These are phyloP conservation scores for Australoheros scitulus DNA, from an alignment of 2,113 vertebrate species.

Conservation along the genomic window DNA sequence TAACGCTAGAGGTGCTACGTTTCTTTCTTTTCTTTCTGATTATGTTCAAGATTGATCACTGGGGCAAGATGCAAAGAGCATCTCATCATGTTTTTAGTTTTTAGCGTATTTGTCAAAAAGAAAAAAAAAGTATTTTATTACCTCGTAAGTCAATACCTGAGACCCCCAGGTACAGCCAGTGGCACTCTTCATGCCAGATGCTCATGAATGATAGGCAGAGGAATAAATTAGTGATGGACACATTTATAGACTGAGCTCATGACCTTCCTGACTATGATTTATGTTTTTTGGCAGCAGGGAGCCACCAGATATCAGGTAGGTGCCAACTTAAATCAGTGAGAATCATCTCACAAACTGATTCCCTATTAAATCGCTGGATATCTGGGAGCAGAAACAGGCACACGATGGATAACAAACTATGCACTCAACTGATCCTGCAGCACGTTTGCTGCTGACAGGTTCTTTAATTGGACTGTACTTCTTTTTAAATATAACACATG, in stretches of 20 bases:
- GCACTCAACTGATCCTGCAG: conserved; percentile 6
- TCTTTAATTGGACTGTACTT: conserved; percentile 23
- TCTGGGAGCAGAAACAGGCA: conserved; percentile 27
- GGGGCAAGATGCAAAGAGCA: neutral
- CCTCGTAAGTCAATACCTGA: conserved; percentile 48
- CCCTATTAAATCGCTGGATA: conserved; percentile 31
- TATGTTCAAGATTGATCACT: conserved; percentile 31
- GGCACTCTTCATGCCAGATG: conserved; percentile 34
- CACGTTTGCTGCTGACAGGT: neutral
- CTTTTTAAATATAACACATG: conserved; percentile 5
- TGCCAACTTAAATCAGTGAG: conserved; percentile 65
- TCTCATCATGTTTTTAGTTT: conserved; percentile 45
- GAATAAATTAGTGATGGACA: conserved; percentile 75
- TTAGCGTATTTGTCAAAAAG: conserved; percentile 53
- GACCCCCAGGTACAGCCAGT: conserved; percentile 12
- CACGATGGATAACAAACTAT: conserved; percentile 9
- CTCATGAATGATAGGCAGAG: conserved; percentile 60
- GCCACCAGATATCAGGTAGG: conserved; percentile 52
- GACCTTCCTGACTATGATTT: conserved; percentile 70
- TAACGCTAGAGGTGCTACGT: conserved; percentile 20
- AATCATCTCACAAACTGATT: conserved; percentile 53
- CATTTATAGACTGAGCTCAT: conserved; percentile 68
- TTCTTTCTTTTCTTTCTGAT: conserved; percentile 16
- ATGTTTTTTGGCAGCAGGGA: conserved; percentile 58
- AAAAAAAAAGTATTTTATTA: conserved; percentile 47